Evolutionary conservation across 1,140 invertebrate genomes (phyloP).

Genomic region (Orchestia grillus): DNA sequence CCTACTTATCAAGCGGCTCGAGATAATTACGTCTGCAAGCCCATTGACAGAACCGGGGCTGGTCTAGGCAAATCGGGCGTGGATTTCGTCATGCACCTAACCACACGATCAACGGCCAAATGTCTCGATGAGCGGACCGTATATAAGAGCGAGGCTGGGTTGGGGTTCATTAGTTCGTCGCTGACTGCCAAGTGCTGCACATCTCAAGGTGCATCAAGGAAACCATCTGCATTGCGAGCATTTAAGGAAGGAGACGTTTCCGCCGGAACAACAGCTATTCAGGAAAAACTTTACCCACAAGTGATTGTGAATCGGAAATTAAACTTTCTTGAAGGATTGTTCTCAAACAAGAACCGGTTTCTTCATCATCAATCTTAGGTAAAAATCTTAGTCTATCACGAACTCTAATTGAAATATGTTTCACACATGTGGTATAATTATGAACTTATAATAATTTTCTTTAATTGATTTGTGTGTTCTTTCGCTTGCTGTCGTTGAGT

Average conservation of each 20-base stretch:
- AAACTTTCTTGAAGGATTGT: neutral
- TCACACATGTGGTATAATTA: neutral
- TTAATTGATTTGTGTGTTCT: neutral
- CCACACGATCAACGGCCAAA: neutral
- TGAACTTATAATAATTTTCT: neutral
- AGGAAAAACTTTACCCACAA: neutral
- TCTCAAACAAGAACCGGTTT: neutral
- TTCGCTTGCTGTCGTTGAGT: neutral
- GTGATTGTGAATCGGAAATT: constrained; percentile 1
- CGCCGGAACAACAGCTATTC: neutral
- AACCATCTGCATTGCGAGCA: neutral
- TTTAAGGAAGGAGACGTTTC: neutral
- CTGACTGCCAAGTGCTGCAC: constrained; percentile 4
- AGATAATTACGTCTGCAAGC: neutral
- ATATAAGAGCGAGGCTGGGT: neutral
- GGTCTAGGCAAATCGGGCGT: neutral
- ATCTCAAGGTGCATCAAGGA: neutral
- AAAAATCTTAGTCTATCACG: neutral
- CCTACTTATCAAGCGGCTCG: neutral
- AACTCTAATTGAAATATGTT: neutral
- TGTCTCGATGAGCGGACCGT: neutral
- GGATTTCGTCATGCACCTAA: constrained; percentile 35
- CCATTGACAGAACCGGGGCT: neutral
- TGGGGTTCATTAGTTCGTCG: neutral
- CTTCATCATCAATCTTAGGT: neutral